Evolutionary conservation across 1,140 invertebrate species (phyloP), one percentile per base, ranked within the genome.

Genomic region (Palaemon carinicauda): DNA sequence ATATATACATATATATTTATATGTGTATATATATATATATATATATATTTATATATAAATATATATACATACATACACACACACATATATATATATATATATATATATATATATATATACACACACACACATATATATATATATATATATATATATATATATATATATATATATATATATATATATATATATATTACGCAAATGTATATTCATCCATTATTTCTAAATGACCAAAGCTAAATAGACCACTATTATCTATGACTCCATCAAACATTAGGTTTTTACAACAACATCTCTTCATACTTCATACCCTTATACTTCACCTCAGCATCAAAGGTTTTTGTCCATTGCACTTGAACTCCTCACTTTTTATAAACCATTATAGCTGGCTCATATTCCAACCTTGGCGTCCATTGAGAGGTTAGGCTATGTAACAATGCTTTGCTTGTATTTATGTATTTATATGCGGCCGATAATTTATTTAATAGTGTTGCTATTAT

Each of bases 121-220:
- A 77, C 50, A 77, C 50, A 77, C 50, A 77, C 50, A 77, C 50
- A 77, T 77, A 77, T 77, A 77, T 41, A 75, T 41, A 75, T 41
- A 75, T 41, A 75, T 41, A 75, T 41, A 75, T 41, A 75, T 41
- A 75, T 41, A 75, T 75, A 75, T 78, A 78, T 78, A 78, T 78
- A 78, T 78, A 78, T 78, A 52, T n/a, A n/a, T n/a, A n/a, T n/a
- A n/a, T n/a, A n/a, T n/a, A n/a, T n/a, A n/a, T n/a, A n/a, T 78
- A 78, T 78, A 78, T 1, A 78, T 78, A 78, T 51, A 78, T 52
- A 78, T 51, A 51, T 7, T 41, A 77, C n/a, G 51, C 14, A 75
- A 31, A 75, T 27, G 51, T 77, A 41, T 77, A 77, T 5, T 41
- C n/a, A 41, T 41, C 9, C n/a, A 77, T 41, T 24, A 21, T 51